These are phyloP conservation scores for Fissipunctia ypsillon DNA, from an alignment of 2,888 invertebrate genomes.

Conservation along the genomic window DNA sequence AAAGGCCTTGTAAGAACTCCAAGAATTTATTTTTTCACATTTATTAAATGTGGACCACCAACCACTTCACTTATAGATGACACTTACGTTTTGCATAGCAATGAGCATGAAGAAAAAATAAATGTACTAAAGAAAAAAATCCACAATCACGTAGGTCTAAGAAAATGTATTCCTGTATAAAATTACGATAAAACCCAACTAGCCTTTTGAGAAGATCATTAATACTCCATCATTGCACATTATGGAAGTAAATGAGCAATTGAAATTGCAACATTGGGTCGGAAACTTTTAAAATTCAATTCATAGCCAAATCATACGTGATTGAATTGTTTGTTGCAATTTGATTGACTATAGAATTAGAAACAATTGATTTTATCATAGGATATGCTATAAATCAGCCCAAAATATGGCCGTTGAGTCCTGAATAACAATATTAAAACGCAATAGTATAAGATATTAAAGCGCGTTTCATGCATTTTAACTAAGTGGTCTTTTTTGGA, in stretches of 20 bases:
- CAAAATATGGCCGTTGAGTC: slow-evolving; percentile 47
- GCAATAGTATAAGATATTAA: slow-evolving; percentile 45
- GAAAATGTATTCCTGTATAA: slow-evolving; percentile 48
- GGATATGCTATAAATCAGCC: slow-evolving; percentile 53
- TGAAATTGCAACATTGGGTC: slow-evolving; percentile 41
- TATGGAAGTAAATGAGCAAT: slow-evolving; percentile 56
- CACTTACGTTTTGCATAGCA: slow-evolving; percentile 53
- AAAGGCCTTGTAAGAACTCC: slow-evolving; percentile 37
- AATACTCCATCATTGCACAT: slow-evolving; percentile 53
- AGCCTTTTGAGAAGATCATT: slow-evolving; percentile 45
- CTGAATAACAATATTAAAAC: slow-evolving; percentile 63
- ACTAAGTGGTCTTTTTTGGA: slow-evolving; percentile 42
- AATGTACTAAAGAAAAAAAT: slow-evolving; percentile 30
- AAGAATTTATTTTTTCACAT: slow-evolving; percentile 52
- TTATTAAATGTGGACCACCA: slow-evolving; percentile 60
- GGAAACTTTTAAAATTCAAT: slow-evolving; percentile 62
- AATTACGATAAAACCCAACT: slow-evolving; percentile 46
- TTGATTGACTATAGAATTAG: slow-evolving; percentile 53
- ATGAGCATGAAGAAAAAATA: slow-evolving; percentile 40
- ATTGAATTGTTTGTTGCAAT: slow-evolving; percentile 57
- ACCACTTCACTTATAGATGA: slow-evolving; percentile 41
- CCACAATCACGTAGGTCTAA: slow-evolving; percentile 38
- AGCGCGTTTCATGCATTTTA: slow-evolving; percentile 37
- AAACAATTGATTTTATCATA: slow-evolving; percentile 54
- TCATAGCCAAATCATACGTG: slow-evolving; percentile 56